Evolutionary conservation across 2,113 vertebrate species (phyloP).

Genomic region (Panurus biarmicus): DNA sequence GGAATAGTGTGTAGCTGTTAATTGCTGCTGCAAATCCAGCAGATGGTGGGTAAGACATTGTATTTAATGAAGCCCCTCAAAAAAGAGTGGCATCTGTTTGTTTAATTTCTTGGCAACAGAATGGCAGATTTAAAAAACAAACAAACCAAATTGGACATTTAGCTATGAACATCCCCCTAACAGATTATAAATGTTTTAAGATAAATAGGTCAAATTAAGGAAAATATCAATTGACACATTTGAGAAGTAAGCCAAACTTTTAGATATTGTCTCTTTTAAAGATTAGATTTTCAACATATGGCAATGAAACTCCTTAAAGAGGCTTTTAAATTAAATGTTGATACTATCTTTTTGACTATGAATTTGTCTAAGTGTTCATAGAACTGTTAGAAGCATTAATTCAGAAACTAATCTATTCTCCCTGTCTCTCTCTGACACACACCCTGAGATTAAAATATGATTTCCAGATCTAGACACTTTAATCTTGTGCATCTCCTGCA

Average conservation of each 20-base stretch:
- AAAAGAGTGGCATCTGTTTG: conserved; percentile 72
- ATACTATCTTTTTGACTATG: not conserved
- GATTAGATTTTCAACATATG: not conserved
- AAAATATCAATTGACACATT: conserved; percentile 16
- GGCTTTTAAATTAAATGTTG: not conserved
- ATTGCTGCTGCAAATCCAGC: conserved; percentile 70
- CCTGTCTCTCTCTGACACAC: not conserved
- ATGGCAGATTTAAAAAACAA: conserved; percentile 61
- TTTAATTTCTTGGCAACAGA: conserved; percentile 68
- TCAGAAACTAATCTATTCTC: not conserved
- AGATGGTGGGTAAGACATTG: conserved; percentile 67
- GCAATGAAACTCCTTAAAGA: not conserved
- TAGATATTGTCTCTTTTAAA: not conserved
- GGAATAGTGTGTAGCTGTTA: conserved; percentile 64
- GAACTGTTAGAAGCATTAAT: not conserved
- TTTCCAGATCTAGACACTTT: not conserved
- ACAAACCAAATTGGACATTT: conserved; percentile 43
- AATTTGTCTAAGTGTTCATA: not conserved
- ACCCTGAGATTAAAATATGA: not conserved
- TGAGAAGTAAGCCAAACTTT: conserved; percentile 16
- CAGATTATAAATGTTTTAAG: conserved; percentile 45
- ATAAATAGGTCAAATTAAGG: conserved; percentile 58
- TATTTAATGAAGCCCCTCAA: conserved; percentile 62
- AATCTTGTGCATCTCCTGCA: not conserved
- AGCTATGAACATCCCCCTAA: conserved; percentile 13